Base-by-base conservation (phyloP, 2,113 vertebrate species). In the Penelope pileata region DNA sequence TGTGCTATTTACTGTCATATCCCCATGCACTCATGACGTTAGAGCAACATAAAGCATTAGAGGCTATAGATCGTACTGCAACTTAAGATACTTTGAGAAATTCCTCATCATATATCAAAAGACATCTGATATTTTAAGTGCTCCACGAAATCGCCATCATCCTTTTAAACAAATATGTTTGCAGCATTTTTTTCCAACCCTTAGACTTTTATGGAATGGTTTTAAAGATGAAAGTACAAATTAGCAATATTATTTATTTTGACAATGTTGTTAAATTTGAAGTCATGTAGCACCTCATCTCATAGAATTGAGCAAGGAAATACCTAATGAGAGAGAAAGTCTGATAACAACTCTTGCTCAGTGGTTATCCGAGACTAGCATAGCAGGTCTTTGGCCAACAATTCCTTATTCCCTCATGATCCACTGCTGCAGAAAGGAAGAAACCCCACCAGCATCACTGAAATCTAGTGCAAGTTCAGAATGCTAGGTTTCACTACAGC, bases 401-500 rank as follows among this genome's bases (percentile, higher is more conserved):
- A 47, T 68, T 58, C 79, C n/a, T 84, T 63, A 36, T 38, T 45
- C 16, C 9, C 14, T 66, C 21, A 3, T 1, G 3, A 64, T 15
- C 11, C 16, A 47, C 16, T 21, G 11, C 72, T 42, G 18, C 36
- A 82, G 53, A 81, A 93, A 68, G 17, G 45, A 50, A 40, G 8
- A 78, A 91, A 67, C 7, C 2, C 23, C 45, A 56, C 3, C 16
- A 7, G 12, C 77, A 4, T 11, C 42, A 58, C 36, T 42, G n/a
- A 50, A 81, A 84, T 56, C 23, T 48, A 21, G 2, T 60, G 32
- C 63, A 84, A 78, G 8, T n/a, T 50, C 32, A 66, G 18, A 53
- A 32, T 19, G 1, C 9, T 26, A 23, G 13, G 14, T 51, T 70
- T 72, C 24, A 36, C 26, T 22, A 5, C 32, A 1, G 0, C 21